phyloP scores from a whole-genome alignment of 1,140 invertebrate genomes.

The Ceratina japonica region DNA sequence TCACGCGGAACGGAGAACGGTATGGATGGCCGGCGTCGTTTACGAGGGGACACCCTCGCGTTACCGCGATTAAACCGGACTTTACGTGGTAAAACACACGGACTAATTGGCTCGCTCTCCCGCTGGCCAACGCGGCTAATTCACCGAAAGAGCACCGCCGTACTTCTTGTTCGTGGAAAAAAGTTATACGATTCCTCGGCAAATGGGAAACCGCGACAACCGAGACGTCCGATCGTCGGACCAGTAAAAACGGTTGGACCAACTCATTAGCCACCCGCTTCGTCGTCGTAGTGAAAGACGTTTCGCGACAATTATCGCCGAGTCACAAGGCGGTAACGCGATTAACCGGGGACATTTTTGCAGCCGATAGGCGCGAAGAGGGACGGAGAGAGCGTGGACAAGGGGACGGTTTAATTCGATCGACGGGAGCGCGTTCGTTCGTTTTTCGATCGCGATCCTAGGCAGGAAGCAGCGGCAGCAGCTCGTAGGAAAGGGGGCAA shows the following conservation, averaged over 20 bases:
- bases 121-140: not conserved
- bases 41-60: slow-evolving; percentile 1
- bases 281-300: not conserved
- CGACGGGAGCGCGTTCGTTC: not conserved
- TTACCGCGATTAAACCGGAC: slow-evolving; percentile 18
- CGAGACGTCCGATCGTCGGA: too few species aligned
- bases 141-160: too few species aligned
- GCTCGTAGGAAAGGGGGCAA: slow-evolving; percentile 34
- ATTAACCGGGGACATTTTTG: slow-evolving; percentile 18
- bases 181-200: too few species aligned
- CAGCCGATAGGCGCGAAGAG: not conserved
- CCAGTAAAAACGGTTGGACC: not conserved
- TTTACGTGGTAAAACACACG: slow-evolving; percentile 35
- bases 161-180: too few species aligned
- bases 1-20: slow-evolving; percentile 25
- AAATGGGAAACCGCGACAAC: too few species aligned
- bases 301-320: not conserved
- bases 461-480: slow-evolving; percentile 6
- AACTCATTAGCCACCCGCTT: not conserved
- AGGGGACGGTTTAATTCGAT: slow-evolving; percentile 12
- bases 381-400: too few species aligned
- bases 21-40: slow-evolving; percentile 8
- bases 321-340: not conserved
- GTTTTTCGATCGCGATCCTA: slow-evolving; percentile 37
- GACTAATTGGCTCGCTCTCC: slow-evolving; percentile 19